Evolutionary conservation across 1,140 invertebrate species (phyloP).

Genomic region (Drosophila cardini): DNA sequence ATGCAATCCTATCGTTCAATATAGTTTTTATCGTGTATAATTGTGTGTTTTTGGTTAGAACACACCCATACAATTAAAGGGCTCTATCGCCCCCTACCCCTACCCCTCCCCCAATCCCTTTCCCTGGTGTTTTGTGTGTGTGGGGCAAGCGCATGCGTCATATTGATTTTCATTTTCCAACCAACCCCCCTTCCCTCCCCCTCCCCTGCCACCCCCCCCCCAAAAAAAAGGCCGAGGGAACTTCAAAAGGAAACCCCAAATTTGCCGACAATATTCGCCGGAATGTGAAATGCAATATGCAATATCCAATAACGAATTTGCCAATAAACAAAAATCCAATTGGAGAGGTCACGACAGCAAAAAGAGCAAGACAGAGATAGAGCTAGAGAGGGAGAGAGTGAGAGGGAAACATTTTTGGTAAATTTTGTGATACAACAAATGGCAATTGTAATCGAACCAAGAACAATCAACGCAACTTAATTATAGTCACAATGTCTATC

Average conservation of each 20-base stretch:
- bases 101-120: too few relatives aligned
- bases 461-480: slow-evolving; percentile 53
- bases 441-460: slow-evolving; percentile 28
- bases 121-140: not conserved
- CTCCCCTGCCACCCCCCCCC: not conserved
- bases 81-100: too few relatives aligned
- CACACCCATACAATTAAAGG: slow-evolving; percentile 8
- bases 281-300: slow-evolving; percentile 42
- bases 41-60: slow-evolving; percentile 16
- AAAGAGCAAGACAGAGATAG: too few relatives aligned
- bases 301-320: slow-evolving; percentile 7
- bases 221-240: slow-evolving; percentile 25
- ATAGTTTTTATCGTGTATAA: slow-evolving; percentile 17
- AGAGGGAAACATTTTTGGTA: not conserved
- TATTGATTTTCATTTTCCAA: slow-evolving; percentile 71
- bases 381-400: too few relatives aligned
- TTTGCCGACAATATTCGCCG: slow-evolving; percentile 60
- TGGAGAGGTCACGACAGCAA: too few relatives aligned
- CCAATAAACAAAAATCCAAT: not conserved
- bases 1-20: slow-evolving; percentile 21
- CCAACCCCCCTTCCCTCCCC: slow-evolving; percentile 50
- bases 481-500: slow-evolving; percentile 24
- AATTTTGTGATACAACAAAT: slow-evolving; percentile 1
- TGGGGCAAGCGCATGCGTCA: slow-evolving; percentile 69
- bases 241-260: slow-evolving; percentile 75